These are phyloP conservation scores for Clamator glandarius DNA, from an alignment of 2,797 vertebrate genomes.

Conservation along the genomic window DNA sequence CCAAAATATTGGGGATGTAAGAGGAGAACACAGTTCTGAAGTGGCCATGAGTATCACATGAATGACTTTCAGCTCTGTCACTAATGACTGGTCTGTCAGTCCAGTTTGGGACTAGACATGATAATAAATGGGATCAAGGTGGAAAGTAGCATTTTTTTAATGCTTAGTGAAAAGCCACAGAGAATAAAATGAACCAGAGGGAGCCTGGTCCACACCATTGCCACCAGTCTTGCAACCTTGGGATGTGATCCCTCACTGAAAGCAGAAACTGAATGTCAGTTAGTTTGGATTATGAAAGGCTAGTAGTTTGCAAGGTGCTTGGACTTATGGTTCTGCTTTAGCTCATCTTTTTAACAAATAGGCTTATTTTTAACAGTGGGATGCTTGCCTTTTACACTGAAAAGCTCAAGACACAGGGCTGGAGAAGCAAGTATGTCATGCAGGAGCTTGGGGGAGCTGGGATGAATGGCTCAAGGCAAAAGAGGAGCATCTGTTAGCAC, in stretches of 20 bases:
- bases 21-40: background rate
- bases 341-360: background rate
- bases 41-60: background rate
- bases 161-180: background rate
- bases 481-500: background rate
- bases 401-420: background rate
- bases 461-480: background rate
- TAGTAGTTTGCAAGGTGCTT: background rate
- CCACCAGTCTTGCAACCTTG: background rate
- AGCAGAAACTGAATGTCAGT: background rate
- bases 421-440: fast-evolving
- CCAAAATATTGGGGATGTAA: fast-evolving
- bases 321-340: background rate
- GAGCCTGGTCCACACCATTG: fast-evolving
- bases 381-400: background rate
- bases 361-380: background rate
- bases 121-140: background rate
- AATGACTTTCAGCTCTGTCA: background rate
- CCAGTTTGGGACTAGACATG: background rate
- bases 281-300: background rate
- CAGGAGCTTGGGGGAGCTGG: background rate
- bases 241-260: background rate
- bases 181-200: background rate
- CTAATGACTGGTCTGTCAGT: background rate
- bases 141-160: background rate